Evolutionary conservation across 2,797 vertebrate species (phyloP).

Genomic region (Vespertilio murinus): DNA sequence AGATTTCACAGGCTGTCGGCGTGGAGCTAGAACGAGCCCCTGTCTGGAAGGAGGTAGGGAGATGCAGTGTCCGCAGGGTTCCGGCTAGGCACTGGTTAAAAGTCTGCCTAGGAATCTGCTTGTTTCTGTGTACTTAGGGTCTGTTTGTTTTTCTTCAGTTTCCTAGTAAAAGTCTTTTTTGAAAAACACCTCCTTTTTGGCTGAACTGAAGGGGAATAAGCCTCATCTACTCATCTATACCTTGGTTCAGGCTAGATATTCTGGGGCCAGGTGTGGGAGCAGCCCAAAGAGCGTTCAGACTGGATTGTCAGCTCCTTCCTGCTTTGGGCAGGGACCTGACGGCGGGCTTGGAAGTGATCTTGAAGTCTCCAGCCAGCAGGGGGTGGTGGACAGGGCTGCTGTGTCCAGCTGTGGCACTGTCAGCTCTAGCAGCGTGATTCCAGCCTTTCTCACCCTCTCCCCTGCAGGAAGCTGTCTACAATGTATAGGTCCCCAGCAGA

Average conservation of each 20-base stretch:
- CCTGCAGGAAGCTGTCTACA: background rate
- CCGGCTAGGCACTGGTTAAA: slow-evolving; percentile 73
- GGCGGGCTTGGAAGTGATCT: background rate
- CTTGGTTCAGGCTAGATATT: background rate
- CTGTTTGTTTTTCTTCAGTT: slow-evolving; percentile 43
- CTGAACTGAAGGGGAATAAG: slow-evolving; percentile 16
- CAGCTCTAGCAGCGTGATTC: background rate
- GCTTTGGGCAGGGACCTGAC: background rate
- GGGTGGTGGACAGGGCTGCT: background rate
- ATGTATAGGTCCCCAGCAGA: background rate
- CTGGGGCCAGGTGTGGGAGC: slow-evolving; percentile 11
- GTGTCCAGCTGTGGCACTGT: background rate
- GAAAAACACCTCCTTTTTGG: slow-evolving; percentile 6
- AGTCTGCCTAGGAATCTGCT: slow-evolving; percentile 21
- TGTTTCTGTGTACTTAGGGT: background rate
- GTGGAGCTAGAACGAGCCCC: background rate
- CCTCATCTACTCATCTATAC: background rate
- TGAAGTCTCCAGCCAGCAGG: background rate
- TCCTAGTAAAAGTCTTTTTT: slow-evolving; percentile 41
- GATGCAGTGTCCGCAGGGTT: background rate
- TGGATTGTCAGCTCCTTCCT: background rate
- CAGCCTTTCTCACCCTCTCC: background rate
- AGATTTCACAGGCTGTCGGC: background rate
- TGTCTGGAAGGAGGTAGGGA: background rate
- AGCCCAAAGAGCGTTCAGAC: background rate